Evolutionary conservation across 2,113 vertebrate species (phyloP), one percentile per base, ranked within the genome.

Genomic region (Otocyon megalotis): DNA sequence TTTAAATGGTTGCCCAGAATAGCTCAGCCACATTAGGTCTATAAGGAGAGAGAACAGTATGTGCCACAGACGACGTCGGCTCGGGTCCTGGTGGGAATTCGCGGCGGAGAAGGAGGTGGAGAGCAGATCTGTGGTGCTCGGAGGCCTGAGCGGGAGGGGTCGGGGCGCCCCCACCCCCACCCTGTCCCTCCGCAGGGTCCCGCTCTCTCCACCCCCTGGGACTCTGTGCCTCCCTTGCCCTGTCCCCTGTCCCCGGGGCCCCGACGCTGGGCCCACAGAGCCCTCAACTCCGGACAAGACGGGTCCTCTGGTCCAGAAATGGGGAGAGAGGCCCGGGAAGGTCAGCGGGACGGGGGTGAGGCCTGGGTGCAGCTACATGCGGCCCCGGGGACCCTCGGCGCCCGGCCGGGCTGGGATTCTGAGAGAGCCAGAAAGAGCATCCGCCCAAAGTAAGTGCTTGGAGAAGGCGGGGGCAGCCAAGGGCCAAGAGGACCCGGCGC

Each of bases 1-100:
- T 98, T 99, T 98, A 98, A 99, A 99, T 97, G 97, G 97, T 98
- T 98, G 98, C 98, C 98, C 98, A 97, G 98, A 99, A 99, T 99
- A 99, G 98, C 98, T 97, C 95, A 22, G 97, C 98, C 98, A 97
- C 98, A 97, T 98, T 98, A 98, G 97, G 98, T 98, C 97, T 98
- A 74, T 97, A 95, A 97, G 98, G 96, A 98, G 97, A 98, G 97
- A 98, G 98, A 98, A 98, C 98, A 98, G 97, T n/a, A 37, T 95
- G 98, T 98, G 98, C 98, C 97, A 88, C 84, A 96, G 97, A 98
- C 95, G 80, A 96, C 96, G 97, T 97, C 98, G 96, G 96, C 98
- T 96, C 98, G 60, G 92, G 97, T 88, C 97, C 98, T 98, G 91
- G 97, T 97, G 96, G 98, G 97, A 98, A 98, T 97, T 96, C 89